Percentiles rank a stretch among this genome's conserved stretches.
These are phyloP conservation scores for Ochotona princeps DNA, from an alignment of 2,113 vertebrate genomes.

Conservation along the genomic window DNA sequence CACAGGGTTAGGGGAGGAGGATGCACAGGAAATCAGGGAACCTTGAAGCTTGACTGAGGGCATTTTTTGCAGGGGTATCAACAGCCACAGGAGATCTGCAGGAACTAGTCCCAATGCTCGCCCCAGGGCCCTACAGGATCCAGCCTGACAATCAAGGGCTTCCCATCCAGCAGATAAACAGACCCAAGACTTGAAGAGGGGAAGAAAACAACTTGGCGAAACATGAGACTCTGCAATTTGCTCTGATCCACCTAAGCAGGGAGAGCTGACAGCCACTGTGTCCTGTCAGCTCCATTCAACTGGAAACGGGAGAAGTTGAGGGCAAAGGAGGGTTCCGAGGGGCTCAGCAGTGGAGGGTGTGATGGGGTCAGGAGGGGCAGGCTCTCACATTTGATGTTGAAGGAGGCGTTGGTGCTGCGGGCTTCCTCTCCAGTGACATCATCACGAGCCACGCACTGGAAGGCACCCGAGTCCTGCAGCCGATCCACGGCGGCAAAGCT, in stretches of 20 bases:
- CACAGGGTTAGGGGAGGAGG: neutral
- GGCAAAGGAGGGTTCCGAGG: neutral
- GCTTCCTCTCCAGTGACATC: slow-evolving; percentile 84
- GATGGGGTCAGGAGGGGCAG: neutral
- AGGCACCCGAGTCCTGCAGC: slow-evolving; percentile 91
- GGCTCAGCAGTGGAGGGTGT: neutral
- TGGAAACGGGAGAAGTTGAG: neutral
- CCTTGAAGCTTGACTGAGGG: neutral
- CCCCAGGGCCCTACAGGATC: neutral
- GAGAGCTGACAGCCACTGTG: neutral
- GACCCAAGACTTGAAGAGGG: neutral
- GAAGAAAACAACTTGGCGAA: neutral
- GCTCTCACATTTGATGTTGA: slow-evolving; percentile 99
- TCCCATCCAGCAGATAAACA: neutral
- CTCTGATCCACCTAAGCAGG: neutral
- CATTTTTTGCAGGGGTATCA: no score
- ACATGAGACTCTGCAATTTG: neutral
- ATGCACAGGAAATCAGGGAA: neutral
- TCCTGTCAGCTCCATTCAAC: neutral
- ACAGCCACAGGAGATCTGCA: no score
- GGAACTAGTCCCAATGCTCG: neutral
- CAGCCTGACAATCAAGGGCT: neutral
- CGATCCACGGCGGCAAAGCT: slow-evolving; percentile 93
- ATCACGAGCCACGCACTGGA: slow-evolving; percentile 91
- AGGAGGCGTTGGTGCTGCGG: slow-evolving; percentile 91